Evolutionary conservation across 2,888 invertebrate genomes (phyloP).

Genomic region (Perdita meconis): DNA sequence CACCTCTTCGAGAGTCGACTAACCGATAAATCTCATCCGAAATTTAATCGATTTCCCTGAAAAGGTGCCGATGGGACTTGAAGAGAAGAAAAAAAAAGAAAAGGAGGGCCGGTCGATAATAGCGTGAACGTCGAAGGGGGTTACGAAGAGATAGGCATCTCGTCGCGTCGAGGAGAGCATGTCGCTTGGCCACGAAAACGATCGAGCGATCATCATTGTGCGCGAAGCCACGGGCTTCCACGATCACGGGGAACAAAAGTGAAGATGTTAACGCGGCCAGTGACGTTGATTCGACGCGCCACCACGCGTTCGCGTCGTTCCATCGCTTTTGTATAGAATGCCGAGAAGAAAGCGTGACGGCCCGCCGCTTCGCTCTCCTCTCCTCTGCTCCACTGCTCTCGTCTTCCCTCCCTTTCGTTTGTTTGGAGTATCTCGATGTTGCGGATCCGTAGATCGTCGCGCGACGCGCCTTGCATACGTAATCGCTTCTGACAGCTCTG

Average conservation of each 20-base stretch:
- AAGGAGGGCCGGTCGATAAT: slow-evolving; percentile 63
- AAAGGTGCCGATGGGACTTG: slow-evolving; percentile 53
- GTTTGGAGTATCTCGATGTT: not conserved
- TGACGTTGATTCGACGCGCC: slow-evolving; percentile 61
- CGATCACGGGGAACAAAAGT: slow-evolving; percentile 40
- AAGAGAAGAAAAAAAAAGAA: slow-evolving; percentile 31
- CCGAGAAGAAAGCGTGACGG: slow-evolving; percentile 38
- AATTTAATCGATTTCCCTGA: slow-evolving; percentile 49
- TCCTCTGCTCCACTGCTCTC: slow-evolving; percentile 1
- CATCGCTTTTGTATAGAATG: slow-evolving; percentile 19
- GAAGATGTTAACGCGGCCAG: slow-evolving; percentile 58
- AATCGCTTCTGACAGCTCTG: not conserved
- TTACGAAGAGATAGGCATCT: slow-evolving; percentile 49
- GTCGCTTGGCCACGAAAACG: slow-evolving; percentile 42
- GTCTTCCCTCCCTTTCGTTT: not conserved
- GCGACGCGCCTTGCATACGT: not conserved
- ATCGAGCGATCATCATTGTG: slow-evolving; percentile 49
- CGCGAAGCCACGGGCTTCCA: not conserved
- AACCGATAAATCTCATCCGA: slow-evolving; percentile 46
- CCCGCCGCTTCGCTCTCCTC: not conserved
- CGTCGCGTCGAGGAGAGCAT: slow-evolving; percentile 23
- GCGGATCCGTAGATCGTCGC: not conserved
- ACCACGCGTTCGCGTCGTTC: slow-evolving; percentile 19
- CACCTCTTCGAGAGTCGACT: slow-evolving; percentile 1
- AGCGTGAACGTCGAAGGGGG: slow-evolving; percentile 72